A percentile compares a stretch with the other conserved stretches of the same genome.
Evolutionary conservation across 2,888 invertebrate species (phyloP).

Genomic region (Acleris sparsana): DNA sequence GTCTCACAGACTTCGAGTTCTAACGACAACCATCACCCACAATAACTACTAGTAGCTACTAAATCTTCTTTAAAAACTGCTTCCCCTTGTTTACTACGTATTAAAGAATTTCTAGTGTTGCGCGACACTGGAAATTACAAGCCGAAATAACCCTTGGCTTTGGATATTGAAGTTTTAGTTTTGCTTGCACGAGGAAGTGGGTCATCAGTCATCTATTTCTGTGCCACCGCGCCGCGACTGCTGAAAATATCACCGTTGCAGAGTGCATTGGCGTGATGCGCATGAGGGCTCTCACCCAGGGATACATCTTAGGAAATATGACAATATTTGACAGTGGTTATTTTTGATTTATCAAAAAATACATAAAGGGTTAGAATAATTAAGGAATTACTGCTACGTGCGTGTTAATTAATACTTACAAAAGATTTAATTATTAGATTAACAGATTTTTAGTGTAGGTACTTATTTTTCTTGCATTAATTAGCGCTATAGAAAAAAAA

Average conservation of each 20-base stretch:
- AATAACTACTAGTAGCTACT: slow-evolving; percentile 12
- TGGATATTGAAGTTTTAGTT: slow-evolving; percentile 45
- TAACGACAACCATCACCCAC: slow-evolving; percentile 8
- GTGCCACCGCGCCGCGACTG: slow-evolving; percentile 64
- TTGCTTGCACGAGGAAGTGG: slow-evolving; percentile 60
- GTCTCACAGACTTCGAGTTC: slow-evolving; percentile 14
- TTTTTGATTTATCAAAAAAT: background rate
- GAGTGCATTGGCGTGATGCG: slow-evolving; percentile 61
- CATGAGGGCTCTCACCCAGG: slow-evolving; percentile 47
- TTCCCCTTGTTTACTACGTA: slow-evolving; percentile 33
- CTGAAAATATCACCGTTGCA: slow-evolving; percentile 75
- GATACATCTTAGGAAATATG: slow-evolving; percentile 32
- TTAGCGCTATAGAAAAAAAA: too few species aligned
- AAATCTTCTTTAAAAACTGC: slow-evolving; percentile 22
- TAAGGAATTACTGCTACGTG: too few species aligned
- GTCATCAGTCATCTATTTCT: slow-evolving; percentile 75
- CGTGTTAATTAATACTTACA: too few species aligned
- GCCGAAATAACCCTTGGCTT: slow-evolving; percentile 44
- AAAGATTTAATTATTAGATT: too few species aligned
- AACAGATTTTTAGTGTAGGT: too few species aligned
- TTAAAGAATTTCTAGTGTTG: slow-evolving; percentile 33
- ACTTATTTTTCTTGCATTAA: too few species aligned
- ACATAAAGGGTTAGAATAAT: too few species aligned
- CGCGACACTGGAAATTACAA: slow-evolving; percentile 27
- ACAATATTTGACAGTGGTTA: background rate